Evolutionary conservation across 2,888 invertebrate genomes (phyloP), one percentile per base, ranked within the genome.

Genomic region (Zaprionus obscuricornis): DNA sequence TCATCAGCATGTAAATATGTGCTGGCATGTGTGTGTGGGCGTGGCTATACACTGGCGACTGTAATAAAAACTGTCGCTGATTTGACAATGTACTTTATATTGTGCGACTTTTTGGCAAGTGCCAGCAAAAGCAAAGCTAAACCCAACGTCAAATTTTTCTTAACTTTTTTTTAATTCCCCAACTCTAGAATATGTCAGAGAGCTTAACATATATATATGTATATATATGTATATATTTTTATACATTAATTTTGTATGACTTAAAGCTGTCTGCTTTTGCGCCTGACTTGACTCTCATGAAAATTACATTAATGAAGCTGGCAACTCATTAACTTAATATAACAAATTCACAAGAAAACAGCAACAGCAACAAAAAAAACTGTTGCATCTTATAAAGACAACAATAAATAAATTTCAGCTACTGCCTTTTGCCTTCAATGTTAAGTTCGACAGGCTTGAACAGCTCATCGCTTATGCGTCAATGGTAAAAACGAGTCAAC

Each of bases 31-130:
- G 45, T 7, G 40, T 33, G 42, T 33, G 27, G 46, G 43, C 42
- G 26, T 51, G 43, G 36, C 52, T 36, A 24, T 45, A 52, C 49
- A 47, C 56, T 24, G 36, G 60, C 60, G 63, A 39, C 56, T 46
- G 83, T 70, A 81, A 81, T 81, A 84, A 81, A 81, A 84, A 81
- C n/a, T 81, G 81, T 84, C 81, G 78, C 82, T 81, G 84, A 81
- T 84, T 81, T 81, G 82, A 81, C 81, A 81, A 81, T 78, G 75
- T 81, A 58, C 64, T 84, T 81, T 77, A 77, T 84, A 64, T 63
- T 65, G 54, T 36, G 57, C 51, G 49, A 66, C 56, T 70, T 59
- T 17, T 36, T 33, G 5, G 10, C 29, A 42, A 50, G 43, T 36
- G 37, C 52, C 43, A 33, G 36, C 50, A 33, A 36, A 58, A 52